A percentile compares a stretch with the other conserved stretches of the same genome.
These are phyloP conservation scores for Sebastes elongatus DNA, from an alignment of 2,797 vertebrate genomes.

Conservation along the genomic window DNA sequence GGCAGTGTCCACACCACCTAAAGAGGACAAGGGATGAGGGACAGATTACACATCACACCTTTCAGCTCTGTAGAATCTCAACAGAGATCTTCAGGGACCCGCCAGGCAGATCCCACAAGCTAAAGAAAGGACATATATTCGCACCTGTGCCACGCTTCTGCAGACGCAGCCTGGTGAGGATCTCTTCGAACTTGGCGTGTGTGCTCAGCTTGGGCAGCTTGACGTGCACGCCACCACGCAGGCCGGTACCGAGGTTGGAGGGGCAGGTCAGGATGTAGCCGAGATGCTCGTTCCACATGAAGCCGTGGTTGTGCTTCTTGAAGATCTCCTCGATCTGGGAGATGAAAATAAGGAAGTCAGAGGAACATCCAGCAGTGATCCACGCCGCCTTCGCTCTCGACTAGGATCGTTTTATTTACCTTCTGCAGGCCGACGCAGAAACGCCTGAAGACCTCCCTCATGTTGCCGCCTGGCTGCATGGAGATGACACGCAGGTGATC, in stretches of 20 bases:
- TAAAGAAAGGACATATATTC: not conserved
- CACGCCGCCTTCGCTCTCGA: not conserved
- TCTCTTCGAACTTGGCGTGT: constrained; percentile 92
- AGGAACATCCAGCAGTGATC: not conserved
- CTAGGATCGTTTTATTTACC: constrained; percentile 66
- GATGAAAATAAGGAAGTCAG: not conserved
- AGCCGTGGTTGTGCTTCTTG: constrained; percentile 90
- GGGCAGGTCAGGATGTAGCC: constrained; percentile 97
- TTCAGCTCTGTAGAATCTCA: constrained; percentile 79
- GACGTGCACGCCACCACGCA: constrained; percentile 95
- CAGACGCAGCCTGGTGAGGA: constrained; percentile 92
- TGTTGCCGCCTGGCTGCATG: constrained; percentile 97
- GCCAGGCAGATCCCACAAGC: not conserved
- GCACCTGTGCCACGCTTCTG: constrained; percentile 98
- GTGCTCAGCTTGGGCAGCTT: constrained; percentile 94
- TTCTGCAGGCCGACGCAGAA: constrained; percentile 93
- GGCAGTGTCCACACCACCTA: constrained; percentile 95
- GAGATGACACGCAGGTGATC: constrained; percentile 99
- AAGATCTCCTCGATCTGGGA: constrained; percentile 92
- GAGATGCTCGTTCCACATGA: constrained; percentile 98
- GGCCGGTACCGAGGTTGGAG: constrained; percentile 96
- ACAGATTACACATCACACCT: not conserved
- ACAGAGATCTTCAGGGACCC: constrained; percentile 5
- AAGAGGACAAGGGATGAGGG: not conserved
- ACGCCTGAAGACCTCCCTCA: constrained; percentile 96